Evolutionary conservation across 1,140 invertebrate genomes (phyloP).

Genomic region (Dendrolimus kikuchii): DNA sequence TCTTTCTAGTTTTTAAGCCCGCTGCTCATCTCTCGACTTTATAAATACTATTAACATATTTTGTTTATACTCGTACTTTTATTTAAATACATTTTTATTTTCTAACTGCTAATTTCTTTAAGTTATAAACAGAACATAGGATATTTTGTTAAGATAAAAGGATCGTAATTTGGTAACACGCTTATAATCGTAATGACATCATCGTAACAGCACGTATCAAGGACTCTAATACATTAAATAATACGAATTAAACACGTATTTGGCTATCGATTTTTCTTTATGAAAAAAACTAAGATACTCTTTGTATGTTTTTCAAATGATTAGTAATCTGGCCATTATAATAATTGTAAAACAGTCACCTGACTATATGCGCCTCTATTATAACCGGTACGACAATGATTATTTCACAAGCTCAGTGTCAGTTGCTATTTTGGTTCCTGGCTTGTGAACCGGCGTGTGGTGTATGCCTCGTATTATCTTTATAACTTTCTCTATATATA

Average conservation of each 20-base stretch:
- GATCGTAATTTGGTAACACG: not conserved
- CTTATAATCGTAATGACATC: constrained; percentile 26
- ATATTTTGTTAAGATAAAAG: too few species aligned
- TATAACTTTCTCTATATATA: not conserved
- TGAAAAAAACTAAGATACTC: too few species aligned
- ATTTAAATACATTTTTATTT: too few species aligned
- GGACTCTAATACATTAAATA: constrained; percentile 6
- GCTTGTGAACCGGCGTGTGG: constrained; percentile 26
- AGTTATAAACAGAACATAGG: too few species aligned
- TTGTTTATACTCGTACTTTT: too few species aligned
- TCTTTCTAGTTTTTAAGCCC: too few species aligned
- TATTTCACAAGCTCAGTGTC: constrained; percentile 37
- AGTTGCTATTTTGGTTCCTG: constrained; percentile 52
- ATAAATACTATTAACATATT: too few species aligned
- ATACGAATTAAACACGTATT: not conserved
- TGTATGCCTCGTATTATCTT: constrained; percentile 8
- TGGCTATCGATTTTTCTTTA: not conserved
- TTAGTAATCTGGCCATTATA: not conserved
- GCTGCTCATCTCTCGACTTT: too few species aligned
- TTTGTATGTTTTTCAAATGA: constrained; percentile 1
- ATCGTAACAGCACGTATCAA: constrained; percentile 19
- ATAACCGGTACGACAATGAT: constrained; percentile 20
- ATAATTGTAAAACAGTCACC: constrained; percentile 22
- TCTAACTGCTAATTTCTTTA: too few species aligned
- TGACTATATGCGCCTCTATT: constrained; percentile 30